Base-by-base conservation (phyloP, 2,113 vertebrate species). In the Psilopsiagon aymara region DNA sequence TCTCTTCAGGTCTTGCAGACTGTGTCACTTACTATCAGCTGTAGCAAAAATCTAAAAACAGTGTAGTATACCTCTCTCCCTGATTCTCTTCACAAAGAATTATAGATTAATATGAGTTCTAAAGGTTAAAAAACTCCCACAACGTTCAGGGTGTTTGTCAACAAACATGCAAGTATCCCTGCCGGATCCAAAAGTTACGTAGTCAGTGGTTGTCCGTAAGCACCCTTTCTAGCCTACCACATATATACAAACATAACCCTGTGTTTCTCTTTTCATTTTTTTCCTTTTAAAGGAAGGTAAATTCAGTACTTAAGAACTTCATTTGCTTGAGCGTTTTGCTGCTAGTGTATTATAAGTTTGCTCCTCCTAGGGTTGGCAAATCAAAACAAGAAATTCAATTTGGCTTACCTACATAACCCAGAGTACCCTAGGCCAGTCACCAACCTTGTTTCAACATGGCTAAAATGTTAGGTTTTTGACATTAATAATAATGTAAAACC, bases 81-180 rank as follows among this genome's bases (percentile, higher is more conserved):
- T 92, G 33, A 41, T 88, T 49, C 37, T 79, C 17, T 46, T 28
- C 37, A 3, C 0, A 70, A 88, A 44, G 63, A 74, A 73, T 88
- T 80, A 41, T 8, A 67, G 68, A n/a, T 70, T 63, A 88, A 28
- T 53, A 41, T 24, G 35, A 12, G 23, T 63, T 88, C 70, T 43
- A 74, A 86, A 95, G 71, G 59, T 88, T 73, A 66, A 92, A 86
- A 49, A 93, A 46, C 43, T 92, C n/a, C 70, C 17, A 25, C n/a
- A 87, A 41, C 57, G 80, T 55, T 75, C 93, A 59, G 44, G 49
- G 62, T 39, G 24, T 90, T 91, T 89, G 47, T 91, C 84, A 90
- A 43, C 39, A 89, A 74, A 31, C 37, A 37, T 23, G 41, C 53
- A 94, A 94, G 27, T 20, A 63, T 71, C 43, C 57, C 39, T 64